Base-by-base conservation (phyloP, 2,113 vertebrate species). In the Salvelinus fontinalis region DNA sequence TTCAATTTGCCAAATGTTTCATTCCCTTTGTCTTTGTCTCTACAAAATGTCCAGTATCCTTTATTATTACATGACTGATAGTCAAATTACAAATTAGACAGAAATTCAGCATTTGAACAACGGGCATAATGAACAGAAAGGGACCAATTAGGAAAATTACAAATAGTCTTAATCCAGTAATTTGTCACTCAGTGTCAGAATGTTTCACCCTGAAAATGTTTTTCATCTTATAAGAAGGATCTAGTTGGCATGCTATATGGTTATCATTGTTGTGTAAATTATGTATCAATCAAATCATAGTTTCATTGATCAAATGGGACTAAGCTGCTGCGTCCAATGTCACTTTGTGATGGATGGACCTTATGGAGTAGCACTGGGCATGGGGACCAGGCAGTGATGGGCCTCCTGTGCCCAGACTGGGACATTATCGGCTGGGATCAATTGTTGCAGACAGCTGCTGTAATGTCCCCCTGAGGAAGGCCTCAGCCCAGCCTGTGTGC, bases 401-500 rank as follows among this genome's bases (percentile, higher is more conserved):
- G 24, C 26, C 4, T n/a, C 27, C 51, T 54, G 26, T 67, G 65
- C 27, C 39, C 65, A 67, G 24, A 14, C 27, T 31, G 65, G 65
- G 65, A 67, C 71, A 62, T 62, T 29, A 73, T 20, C 51, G 14
- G 44, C 20, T 59, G 70, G 77, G 65, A 67, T 75, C 78, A 59
- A 83, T 78, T 70, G 18, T 57, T 31, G 59, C 49, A 79, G 75
- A 80, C 75, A 69, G 57, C 54, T 69, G 24, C 13, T 67, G 71
- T 71, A 44, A 54, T 54, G 51, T 54, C 51, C 51, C 51, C 51
- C 51, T 16, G 51, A 54, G 51, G 51, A 54, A 16, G 51, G 3
- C 14, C 51, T 54, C 16, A 14, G 16, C 51, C 51, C 51, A 54
- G 51, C 13, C 51, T 18, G 51, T 54, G 51, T 54, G 12, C 51